Evolutionary conservation across 64 coral and sea anemone genomes (phyloP).

Genomic region (Trachythela sp.): DNA sequence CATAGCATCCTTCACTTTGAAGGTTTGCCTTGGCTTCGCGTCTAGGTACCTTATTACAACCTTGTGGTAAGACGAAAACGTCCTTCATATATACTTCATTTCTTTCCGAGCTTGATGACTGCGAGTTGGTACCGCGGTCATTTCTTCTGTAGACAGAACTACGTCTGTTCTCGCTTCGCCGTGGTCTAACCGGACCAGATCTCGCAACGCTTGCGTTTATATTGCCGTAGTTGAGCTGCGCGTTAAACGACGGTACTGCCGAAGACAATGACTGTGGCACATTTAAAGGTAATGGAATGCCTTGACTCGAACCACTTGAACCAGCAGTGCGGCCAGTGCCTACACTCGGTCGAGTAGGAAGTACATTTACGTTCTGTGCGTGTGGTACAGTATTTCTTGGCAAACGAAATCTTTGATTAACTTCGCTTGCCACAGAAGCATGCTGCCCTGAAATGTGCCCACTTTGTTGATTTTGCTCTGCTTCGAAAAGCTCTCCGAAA

Average conservation of each 20-base stretch:
- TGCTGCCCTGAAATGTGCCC: neutral
- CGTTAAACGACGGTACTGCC: neutral
- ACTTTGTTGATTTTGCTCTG: neutral
- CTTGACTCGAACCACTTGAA: neutral
- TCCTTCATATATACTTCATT: neutral
- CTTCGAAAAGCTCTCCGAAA: neutral
- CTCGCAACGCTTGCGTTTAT: neutral
- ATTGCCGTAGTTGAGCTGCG: neutral
- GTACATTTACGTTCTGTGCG: no score
- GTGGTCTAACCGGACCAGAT: neutral
- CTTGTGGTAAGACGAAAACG: neutral
- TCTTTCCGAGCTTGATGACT: neutral
- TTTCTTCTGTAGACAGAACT: neutral
- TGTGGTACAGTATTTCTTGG: neutral
- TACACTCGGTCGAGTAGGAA: no score
- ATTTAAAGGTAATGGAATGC: neutral
- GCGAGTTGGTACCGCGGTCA: neutral
- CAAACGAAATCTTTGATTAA: neutral
- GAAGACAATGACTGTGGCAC: neutral
- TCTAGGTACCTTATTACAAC: neutral
- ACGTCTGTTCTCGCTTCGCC: neutral
- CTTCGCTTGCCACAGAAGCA: neutral
- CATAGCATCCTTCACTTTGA: neutral
- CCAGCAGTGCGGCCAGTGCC: no score
- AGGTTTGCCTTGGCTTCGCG: neutral